Evolutionary conservation across 2,888 invertebrate genomes (phyloP).

Genomic region (Sisyra nigra): DNA sequence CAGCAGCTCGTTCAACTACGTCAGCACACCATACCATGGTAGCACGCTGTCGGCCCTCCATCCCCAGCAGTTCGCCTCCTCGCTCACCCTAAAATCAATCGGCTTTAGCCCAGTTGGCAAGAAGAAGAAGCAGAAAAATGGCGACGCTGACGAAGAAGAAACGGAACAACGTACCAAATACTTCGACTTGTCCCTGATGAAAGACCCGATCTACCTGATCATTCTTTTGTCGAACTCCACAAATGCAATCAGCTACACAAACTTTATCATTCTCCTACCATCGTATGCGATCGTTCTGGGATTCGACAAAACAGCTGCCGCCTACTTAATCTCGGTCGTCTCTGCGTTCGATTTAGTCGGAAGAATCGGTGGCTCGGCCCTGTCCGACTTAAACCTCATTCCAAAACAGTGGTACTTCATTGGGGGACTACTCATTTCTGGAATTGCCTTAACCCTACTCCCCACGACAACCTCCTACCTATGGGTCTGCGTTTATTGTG

Average conservation of each 20-base stretch:
- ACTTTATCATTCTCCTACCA: conserved; percentile 68
- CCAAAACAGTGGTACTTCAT: conserved; percentile 75
- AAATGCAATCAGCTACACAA: conserved; percentile 74
- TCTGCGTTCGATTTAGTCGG: conserved; percentile 68
- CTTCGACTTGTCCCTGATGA: conserved; percentile 55
- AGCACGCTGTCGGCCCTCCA: conserved; percentile 64
- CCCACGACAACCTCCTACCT: conserved; percentile 50
- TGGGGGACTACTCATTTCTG: conserved; percentile 60
- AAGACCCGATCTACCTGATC: conserved; percentile 65
- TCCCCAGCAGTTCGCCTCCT: conserved; percentile 61
- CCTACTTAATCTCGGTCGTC: conserved; percentile 62
- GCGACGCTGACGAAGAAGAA: conserved; percentile 23
- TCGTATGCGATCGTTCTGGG: conserved; percentile 54
- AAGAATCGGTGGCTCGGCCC: conserved; percentile 68
- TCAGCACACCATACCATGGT: conserved; percentile 74
- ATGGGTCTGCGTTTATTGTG: conserved; percentile 51
- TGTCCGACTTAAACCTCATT: conserved; percentile 59
- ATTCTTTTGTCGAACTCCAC: conserved; percentile 74
- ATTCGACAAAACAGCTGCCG: conserved; percentile 53
- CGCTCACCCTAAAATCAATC: conserved; percentile 55
- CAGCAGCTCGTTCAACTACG: conserved; percentile 67
- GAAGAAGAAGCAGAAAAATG: conserved; percentile 27
- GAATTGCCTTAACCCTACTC: conserved; percentile 51
- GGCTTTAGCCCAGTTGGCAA: conserved; percentile 32
- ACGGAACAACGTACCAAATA: conserved; percentile 37